phyloP scores from a whole-genome alignment of 1,140 invertebrate species.

The Dreissena rostriformis region DNA sequence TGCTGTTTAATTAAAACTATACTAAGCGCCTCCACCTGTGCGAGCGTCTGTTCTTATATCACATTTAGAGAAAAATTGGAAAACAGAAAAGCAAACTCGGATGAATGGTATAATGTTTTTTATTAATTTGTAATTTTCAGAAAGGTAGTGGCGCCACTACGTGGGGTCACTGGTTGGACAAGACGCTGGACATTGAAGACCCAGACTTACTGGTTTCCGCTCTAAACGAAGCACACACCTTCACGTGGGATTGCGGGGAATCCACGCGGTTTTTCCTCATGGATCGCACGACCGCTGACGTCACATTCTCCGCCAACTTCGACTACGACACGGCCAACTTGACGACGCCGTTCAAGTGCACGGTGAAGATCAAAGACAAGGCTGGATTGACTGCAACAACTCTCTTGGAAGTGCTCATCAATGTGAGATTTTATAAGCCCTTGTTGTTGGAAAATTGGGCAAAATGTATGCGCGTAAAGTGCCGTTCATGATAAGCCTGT shows the following conservation, averaged over 20 bases:
- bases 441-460: no score
- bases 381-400: slow-evolving; percentile 38
- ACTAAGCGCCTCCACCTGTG: no score
- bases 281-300: not conserved
- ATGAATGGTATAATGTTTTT: no score
- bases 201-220: not conserved
- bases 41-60: no score
- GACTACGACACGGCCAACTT: slow-evolving; percentile 47
- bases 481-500: no score
- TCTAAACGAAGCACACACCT: slow-evolving; percentile 1
- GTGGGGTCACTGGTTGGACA: not conserved
- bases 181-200: not conserved
- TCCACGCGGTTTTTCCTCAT: slow-evolving; percentile 33
- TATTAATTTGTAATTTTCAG: not conserved
- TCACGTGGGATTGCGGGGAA: slow-evolving; percentile 41
- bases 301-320: slow-evolving; percentile 43
- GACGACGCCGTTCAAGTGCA: slow-evolving; percentile 17
- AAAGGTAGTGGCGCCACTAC: not conserved
- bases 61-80: no score
- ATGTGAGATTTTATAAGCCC: slow-evolving; percentile 12
- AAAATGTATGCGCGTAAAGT: no score
- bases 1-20: no score
- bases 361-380: slow-evolving; percentile 43
- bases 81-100: no score
- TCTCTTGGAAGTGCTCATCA: slow-evolving; percentile 15